Evolutionary conservation across 2,888 invertebrate genomes (phyloP), one percentile per base, ranked within the genome.

Genomic region (Polydrusus cervinus): DNA sequence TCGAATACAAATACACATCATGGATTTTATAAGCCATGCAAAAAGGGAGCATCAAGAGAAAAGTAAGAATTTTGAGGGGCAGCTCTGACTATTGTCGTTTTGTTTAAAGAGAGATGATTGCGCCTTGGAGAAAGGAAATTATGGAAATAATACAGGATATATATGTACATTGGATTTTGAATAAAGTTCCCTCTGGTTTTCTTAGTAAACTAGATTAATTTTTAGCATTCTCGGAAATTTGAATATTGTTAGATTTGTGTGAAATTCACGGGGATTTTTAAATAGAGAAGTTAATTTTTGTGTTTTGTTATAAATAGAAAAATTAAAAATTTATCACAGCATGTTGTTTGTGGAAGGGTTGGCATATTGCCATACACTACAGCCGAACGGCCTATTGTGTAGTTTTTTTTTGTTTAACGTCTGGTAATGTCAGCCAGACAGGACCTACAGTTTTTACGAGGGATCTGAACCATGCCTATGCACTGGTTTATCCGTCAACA

Each of bases 61-160:
- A 18, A 3, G 62, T 62, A 62, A 45, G 62, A 45, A 47, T 30
- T 62, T 47, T 40, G 62, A 70, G 57, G 71, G 71, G 55, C 62
- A 38, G 47, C 53, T 34, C 34, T 43, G 60, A 47, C 43, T 34
- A 18, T 60, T 60, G 57, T 60, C 38, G 57, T 60, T 18, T 38
- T 38, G 38, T 60, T 60, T 14, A 38, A 38, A 60, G 38, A 38
- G 38, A 38, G 40, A 38, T 16, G 57, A 60, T 34, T 14, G 57
- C 11, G 18, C 38, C 18, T 10, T 10, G 38, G 34, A 34, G 53
- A 64, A 71, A 78, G 78, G 76, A 78, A 79, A 79, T 79, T 79
- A 78, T 78, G 78, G 70, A 79, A 78, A 77, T 61, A 74, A 65
- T 57, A 72, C 62, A 71, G 77, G 77, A 74, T 66, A 71, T 77